Base-by-base conservation (phyloP, 2,888 invertebrate genomes). In the Chymomyza caudatula region DNA sequence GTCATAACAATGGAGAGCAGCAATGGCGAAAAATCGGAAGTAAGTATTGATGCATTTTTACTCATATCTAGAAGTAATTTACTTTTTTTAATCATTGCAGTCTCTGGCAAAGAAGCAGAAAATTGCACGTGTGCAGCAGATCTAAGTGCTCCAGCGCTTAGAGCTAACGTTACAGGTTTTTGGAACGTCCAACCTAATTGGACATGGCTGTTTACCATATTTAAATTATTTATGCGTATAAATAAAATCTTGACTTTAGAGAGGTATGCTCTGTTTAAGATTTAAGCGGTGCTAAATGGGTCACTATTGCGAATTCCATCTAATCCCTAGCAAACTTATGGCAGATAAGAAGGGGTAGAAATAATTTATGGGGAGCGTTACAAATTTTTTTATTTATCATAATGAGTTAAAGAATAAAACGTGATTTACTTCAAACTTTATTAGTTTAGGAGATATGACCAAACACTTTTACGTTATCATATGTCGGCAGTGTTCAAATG, bases 1-100 rank as follows among this genome's bases (percentile, higher is more conserved):
- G 93, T 95, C 25, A 91, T 94, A 80, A 93, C 93, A 6, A 71
- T 73, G 61, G 76, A 85, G 52, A 69, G 52, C 8, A 75, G 65
- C 8, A 75, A 66, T 17, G 73, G 58, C 43, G 71, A 71, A 6
- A 37, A 56, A 13, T 68, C 64, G 22, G 81, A 80, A 65, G 86
- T 71, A 54, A 17, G 25, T 69, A 54, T 29, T 37, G 19, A 13
- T 11, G n/a, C 6, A 25, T 2, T 42, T 13, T 23, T 56, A 22
- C 8, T 37, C n/a, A 57, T 37, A 44, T 1, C 0, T 22, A 57
- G 60, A 11, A 11, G 29, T 37, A 37, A 8, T 37, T 29, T 59
- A 19, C 49, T 13, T 54, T 25, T 59, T 20, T 56, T 20, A 58
- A 63, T 65, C 60, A 8, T 76, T 86, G n/a, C 71, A 87, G 85